phyloP scores from a whole-genome alignment of 2,113 vertebrate genomes.

The Misgurnus mizolepis region DNA sequence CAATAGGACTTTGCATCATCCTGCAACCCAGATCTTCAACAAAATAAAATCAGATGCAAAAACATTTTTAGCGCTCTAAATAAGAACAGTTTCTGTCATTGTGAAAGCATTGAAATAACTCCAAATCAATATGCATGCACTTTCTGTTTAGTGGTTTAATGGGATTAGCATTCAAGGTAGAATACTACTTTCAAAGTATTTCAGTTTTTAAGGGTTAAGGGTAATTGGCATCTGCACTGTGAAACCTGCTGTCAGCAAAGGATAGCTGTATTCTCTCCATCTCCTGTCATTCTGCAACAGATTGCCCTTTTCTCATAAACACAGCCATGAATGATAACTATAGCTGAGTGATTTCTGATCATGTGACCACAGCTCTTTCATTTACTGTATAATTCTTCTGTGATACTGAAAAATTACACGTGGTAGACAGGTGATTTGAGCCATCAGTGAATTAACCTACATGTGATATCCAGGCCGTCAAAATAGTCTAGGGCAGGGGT shows the following conservation, averaged over 20 bases:
- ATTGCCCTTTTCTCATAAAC: slow-evolving; percentile 36
- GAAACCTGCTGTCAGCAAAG: background rate
- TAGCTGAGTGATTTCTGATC: background rate
- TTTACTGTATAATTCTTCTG: background rate
- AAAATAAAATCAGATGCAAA: background rate
- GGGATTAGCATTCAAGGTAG: slow-evolving; percentile 1
- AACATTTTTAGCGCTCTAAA: background rate
- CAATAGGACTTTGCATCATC: background rate
- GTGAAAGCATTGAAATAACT: slow-evolving; percentile 8
- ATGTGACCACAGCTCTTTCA: background rate
- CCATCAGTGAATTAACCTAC: background rate
- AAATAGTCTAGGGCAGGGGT: background rate
- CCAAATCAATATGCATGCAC: background rate
- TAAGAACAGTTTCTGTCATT: slow-evolving; percentile 12
- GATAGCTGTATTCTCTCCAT: slow-evolving; percentile 25
- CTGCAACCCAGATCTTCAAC: background rate
- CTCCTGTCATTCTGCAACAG: slow-evolving; percentile 18
- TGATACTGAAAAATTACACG: background rate
- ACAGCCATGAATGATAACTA: slow-evolving; percentile 16
- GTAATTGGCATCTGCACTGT: background rate
- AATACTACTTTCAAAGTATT: background rate
- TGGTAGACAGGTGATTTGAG: background rate
- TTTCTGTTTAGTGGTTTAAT: slow-evolving; percentile 7
- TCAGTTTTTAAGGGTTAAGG: background rate
- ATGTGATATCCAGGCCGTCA: background rate